Evolutionary conservation across 2,797 vertebrate genomes (phyloP), one percentile per base, ranked within the genome.

Genomic region (Premnoplex brunnescens): DNA sequence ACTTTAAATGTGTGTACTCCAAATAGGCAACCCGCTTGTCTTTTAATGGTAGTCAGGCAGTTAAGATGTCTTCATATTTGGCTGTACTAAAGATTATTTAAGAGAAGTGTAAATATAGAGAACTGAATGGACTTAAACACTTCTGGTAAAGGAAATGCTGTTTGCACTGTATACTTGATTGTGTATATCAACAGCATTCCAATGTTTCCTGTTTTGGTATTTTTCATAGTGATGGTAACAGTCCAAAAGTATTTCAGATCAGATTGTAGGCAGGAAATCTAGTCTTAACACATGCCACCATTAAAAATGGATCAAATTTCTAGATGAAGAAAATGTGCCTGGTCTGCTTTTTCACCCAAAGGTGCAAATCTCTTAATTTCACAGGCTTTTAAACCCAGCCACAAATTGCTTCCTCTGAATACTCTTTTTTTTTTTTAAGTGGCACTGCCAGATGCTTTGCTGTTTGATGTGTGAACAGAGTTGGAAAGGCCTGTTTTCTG

Each of bases 111-210:
- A 79, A 88, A 68, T 77, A 60, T 7, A 89, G 86, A 77, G 16
- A 88, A 85, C 10, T 68, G 66, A 37, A 94, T 74, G 37, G 27
- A 76, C 87, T 75, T 75, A 24, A 92, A 88, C 37, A 12, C 34
- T 95, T 95, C 92, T 93, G 92, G 93, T 96, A 95, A 94, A 95
- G 96, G 95, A 97, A 96, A 88, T 64, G 79, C 44, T 95, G 92
- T 95, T 94, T 92, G 94, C 64, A 51, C 85, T 78, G 74, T 89
- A 79, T 86, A 28, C 94, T 95, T 93, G 96, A 96, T 95, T 96
- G 85, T 71, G 91, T 90, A 23, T 96, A 96, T 97, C 96, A 96
- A 91, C 94, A 95, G 85, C 94, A 91, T 96, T 96, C 94, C 85
- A 51, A 41, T 89, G 91, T 93, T 96, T 96, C 96, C 96, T 96